Evolutionary conservation across 1,140 invertebrate genomes (phyloP).

Genomic region (Pseudomyrmex concolor): DNA sequence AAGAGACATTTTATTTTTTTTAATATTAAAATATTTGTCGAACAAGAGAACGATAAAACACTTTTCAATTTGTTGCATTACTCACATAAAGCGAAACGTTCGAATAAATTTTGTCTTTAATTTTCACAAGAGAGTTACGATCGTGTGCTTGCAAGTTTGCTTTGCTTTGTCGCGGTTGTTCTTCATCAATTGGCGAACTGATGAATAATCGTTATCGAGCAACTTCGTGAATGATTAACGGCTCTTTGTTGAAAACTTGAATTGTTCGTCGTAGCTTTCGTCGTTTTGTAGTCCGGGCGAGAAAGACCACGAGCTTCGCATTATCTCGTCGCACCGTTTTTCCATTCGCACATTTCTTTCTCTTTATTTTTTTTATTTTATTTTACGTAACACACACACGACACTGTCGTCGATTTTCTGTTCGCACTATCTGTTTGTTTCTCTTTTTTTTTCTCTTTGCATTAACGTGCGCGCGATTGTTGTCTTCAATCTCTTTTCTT

Average conservation of each 20-base stretch:
- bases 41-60: neutral
- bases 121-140: neutral
- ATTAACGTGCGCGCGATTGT: constrained; percentile 63
- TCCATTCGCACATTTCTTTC: constrained; percentile 58
- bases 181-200: neutral
- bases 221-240: constrained; percentile 43
- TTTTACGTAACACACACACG: constrained; percentile 44
- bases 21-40: neutral
- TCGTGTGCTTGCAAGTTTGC: neutral
- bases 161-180: neutral
- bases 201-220: constrained; percentile 54
- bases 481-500: constrained; percentile 34
- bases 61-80: neutral
- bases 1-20: too few relatives aligned
- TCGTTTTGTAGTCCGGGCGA: constrained; percentile 58
- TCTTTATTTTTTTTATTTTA: constrained; percentile 25
- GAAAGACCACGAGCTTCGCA: constrained; percentile 79
- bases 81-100: neutral
- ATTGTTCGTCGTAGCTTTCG: constrained; percentile 19
- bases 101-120: neutral
- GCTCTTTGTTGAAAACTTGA: constrained; percentile 51
- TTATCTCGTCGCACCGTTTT: constrained; percentile 73
- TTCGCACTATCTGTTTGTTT: constrained; percentile 26
- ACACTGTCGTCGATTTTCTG: constrained; percentile 39
- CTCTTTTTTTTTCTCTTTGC: constrained; percentile 41